Percentiles rank a stretch among this genome's conserved stretches.
These are phyloP conservation scores for Apantesis nais DNA, from an alignment of 2,888 invertebrate genomes.

Conservation along the genomic window DNA sequence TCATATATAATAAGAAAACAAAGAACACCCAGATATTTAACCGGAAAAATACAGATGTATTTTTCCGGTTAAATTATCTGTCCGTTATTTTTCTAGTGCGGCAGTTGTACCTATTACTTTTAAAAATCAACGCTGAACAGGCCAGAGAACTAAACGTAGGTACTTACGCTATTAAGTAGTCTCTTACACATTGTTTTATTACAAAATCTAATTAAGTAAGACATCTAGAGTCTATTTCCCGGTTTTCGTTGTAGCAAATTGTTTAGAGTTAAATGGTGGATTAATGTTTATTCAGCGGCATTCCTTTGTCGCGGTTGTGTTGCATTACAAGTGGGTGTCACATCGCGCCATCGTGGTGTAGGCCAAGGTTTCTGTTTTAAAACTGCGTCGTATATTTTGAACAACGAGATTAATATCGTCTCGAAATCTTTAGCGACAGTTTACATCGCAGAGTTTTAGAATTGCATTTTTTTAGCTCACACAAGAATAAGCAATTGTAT, in stretches of 20 bases:
- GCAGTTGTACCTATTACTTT: too few relatives aligned
- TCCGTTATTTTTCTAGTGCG: too few relatives aligned
- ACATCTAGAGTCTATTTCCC: background rate
- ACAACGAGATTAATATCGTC: slow-evolving; percentile 14
- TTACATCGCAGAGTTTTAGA: too few relatives aligned
- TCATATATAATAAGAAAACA: too few relatives aligned
- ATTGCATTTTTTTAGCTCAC: background rate
- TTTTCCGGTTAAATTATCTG: too few relatives aligned
- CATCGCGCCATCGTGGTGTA: slow-evolving; percentile 50
- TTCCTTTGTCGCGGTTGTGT: slow-evolving; percentile 53
- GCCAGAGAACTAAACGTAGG: background rate
- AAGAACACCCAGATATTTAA: too few relatives aligned
- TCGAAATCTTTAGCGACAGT: background rate
- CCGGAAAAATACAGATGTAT: too few relatives aligned
- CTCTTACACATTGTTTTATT: background rate
- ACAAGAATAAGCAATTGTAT: background rate
- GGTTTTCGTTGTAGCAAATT: slow-evolving; percentile 11
- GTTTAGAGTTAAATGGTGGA: slow-evolving; percentile 31
- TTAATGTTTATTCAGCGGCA: slow-evolving; percentile 55
- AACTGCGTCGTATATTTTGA: slow-evolving; percentile 31
- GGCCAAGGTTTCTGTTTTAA: slow-evolving; percentile 58
- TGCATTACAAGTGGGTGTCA: slow-evolving; percentile 64
- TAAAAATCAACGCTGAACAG: background rate
- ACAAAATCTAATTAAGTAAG: slow-evolving; percentile 3
- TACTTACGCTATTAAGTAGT: background rate